These are phyloP conservation scores for Haemorhous mexicanus DNA, from an alignment of 2,113 vertebrate species.

Conservation along the genomic window DNA sequence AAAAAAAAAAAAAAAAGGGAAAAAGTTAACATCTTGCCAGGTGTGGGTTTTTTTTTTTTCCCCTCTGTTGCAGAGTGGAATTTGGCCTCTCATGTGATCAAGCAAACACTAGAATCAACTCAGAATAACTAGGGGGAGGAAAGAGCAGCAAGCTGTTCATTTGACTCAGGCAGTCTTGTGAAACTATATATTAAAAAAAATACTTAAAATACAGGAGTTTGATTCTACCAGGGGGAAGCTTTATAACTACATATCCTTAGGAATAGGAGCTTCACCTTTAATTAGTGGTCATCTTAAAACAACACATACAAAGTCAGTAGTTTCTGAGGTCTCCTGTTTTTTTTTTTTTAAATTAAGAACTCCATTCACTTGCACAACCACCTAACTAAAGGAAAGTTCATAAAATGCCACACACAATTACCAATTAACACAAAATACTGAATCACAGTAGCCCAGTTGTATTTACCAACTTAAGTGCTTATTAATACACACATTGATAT, in stretches of 20 bases:
- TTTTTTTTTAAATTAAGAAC: neutral
- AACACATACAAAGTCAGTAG: neutral
- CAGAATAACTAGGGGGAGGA: neutral
- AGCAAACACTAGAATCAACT: neutral
- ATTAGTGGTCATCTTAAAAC: neutral
- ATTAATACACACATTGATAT: neutral
- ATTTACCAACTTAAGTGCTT: neutral
- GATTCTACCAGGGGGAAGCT: neutral
- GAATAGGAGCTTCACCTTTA: neutral
- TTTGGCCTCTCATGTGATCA: conserved; percentile 12
- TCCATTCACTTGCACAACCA: neutral
- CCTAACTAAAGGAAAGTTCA: neutral
- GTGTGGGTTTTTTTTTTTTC: accelerated
- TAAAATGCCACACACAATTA: neutral
- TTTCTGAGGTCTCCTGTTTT: neutral
- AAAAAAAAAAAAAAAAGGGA: neutral
- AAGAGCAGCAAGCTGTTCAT: conserved; percentile 30
- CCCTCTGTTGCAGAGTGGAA: neutral
- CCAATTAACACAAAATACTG: neutral
- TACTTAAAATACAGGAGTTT: neutral
- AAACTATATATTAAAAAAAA: neutral
- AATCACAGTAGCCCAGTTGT: neutral
- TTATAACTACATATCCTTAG: neutral
- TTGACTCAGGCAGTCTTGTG: neutral
- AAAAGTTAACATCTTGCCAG: neutral